Conservation (phyloP, 1,140 invertebrate genomes). For the Drosophila albomicans region DNA sequence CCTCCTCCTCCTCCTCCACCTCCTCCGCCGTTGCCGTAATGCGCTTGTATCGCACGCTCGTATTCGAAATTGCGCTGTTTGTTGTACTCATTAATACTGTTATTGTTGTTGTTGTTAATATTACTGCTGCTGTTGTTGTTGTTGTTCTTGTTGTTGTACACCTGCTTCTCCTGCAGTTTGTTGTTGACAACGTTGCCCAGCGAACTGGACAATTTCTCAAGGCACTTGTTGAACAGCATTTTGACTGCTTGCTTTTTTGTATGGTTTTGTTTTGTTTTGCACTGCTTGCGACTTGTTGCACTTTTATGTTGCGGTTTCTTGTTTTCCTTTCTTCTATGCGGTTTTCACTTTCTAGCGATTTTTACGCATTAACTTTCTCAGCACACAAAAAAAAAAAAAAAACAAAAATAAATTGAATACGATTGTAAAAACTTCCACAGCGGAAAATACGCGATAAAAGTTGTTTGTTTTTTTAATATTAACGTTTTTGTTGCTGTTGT, state of each 20-base stretch:
- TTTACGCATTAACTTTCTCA: slow-evolving; percentile 22
- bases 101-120: slow-evolving; percentile 44
- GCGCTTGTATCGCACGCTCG: slow-evolving; percentile 66
- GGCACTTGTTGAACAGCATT: slow-evolving; percentile 82
- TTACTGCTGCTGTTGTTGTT: slow-evolving; percentile 39
- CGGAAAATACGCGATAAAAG: slow-evolving; percentile 36
- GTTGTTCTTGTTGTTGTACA: slow-evolving; percentile 62
- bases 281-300: slow-evolving; percentile 2
- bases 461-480: slow-evolving; percentile 13
- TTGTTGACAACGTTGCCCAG: slow-evolving; percentile 76
- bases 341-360: slow-evolving; percentile 5
- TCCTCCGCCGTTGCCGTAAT: slow-evolving; percentile 52
- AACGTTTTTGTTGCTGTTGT: slow-evolving; percentile 10
- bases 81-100: slow-evolving; percentile 51
- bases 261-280: no score
- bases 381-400: slow-evolving; percentile 21
- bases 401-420: slow-evolving; percentile 4
- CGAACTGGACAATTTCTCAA: slow-evolving; percentile 77
- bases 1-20: background rate
- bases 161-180: slow-evolving; percentile 68
- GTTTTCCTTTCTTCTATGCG: background rate
- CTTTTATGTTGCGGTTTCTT: slow-evolving; percentile 10
- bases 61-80: slow-evolving; percentile 70
- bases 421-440: slow-evolving; percentile 36
- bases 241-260: slow-evolving; percentile 24